These are phyloP conservation scores for Amiota minor DNA, from an alignment of 2,888 invertebrate species.

Conservation along the genomic window DNA sequence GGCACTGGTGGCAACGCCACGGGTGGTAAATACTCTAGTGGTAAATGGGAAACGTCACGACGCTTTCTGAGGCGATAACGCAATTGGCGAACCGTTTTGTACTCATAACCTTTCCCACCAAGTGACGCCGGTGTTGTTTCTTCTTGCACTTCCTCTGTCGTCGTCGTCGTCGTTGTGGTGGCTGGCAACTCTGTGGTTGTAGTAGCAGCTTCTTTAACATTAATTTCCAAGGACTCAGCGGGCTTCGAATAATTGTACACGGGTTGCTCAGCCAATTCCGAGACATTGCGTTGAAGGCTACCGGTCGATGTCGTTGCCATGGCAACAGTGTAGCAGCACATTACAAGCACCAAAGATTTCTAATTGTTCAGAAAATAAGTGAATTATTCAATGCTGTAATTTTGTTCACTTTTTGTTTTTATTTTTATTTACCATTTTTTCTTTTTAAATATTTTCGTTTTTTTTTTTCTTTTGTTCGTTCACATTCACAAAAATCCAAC, in stretches of 20 bases:
- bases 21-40: conserved; percentile 61
- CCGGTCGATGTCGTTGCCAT: conserved; percentile 35
- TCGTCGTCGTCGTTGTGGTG: conserved; percentile 18
- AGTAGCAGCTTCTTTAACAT: background rate
- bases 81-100: conserved; percentile 45
- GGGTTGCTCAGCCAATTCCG: conserved; percentile 32
- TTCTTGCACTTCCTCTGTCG: background rate
- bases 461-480: background rate
- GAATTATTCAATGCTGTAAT: background rate
- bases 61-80: conserved; percentile 49
- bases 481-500: background rate
- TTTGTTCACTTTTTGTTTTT: background rate
- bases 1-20: conserved; percentile 59
- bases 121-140: background rate
- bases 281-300: conserved; percentile 38
- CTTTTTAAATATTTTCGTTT: conserved; percentile 8
- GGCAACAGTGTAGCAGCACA: conserved; percentile 14
- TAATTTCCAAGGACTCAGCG: conserved; percentile 5
- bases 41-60: conserved; percentile 67
- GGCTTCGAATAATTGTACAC: conserved; percentile 38
- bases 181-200: conserved; percentile 14
- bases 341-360: background rate
- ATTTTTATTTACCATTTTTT: conserved; percentile 55
- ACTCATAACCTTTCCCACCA: conserved; percentile 48
- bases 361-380: conserved; percentile 1